Base-by-base conservation (phyloP, 2,888 invertebrate genomes). In the Tetheella fluctuosa region DNA sequence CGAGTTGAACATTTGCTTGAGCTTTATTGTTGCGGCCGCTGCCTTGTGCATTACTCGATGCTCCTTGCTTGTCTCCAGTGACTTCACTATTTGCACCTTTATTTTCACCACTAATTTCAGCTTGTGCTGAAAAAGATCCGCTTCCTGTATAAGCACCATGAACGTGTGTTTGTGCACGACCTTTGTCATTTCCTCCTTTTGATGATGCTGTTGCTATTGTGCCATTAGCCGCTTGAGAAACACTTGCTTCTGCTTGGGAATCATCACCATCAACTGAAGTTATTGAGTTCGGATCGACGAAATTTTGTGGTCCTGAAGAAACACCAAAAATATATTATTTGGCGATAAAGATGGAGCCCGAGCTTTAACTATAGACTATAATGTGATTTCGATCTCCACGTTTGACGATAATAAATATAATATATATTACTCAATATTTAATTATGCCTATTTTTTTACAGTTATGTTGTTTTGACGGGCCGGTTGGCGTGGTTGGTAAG, bases 81-180 rank as follows among this genome's bases (percentile, higher is more conserved):
- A 96, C 95, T 90, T 95, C 94, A 70, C 93, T 93, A 77, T 95
- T 95, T 2, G 96, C 96, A 55, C 96, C 96, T 80, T 96, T 95
- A 71, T 95, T 95, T 30, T 94, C 95, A 63, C 97, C 97, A 48
- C 95, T 95, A 15, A 96, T 96, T 86, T 96, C 96, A 7, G 97
- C 97, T 80, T 96, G 96, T 10, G 97, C 97, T 67, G 96, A 96
- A 80, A 97, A 97, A 0, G 96, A 95, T 15, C 97, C 97, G 23
- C 95, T 94, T 1, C 96, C 96, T 0, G 95, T 94, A 77, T 97
- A 97, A 0, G 95, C 95, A 28, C 97, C 97, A 58, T 96, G 96
- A 0, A 97, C 97, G 88, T 97, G 96, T 0, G 97, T 96, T 85
- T 97, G 96, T 0, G 97, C 96, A 2, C 95, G 95, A 12, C 96